Conservation (phyloP, 2,888 invertebrate species). For the Synanthedon tipuliformis region DNA sequence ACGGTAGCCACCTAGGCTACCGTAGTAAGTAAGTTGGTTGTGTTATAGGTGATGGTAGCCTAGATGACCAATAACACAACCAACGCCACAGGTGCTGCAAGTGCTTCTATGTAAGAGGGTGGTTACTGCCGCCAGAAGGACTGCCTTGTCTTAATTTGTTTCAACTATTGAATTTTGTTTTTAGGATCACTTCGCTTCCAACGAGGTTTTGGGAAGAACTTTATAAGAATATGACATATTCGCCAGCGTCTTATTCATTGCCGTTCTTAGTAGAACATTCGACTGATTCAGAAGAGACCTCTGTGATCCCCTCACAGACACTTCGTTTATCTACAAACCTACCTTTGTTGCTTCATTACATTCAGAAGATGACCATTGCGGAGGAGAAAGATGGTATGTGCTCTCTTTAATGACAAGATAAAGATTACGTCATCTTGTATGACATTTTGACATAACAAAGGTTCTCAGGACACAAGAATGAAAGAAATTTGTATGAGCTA, state of each 20-base stretch:
- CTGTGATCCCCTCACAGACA: slow-evolving; percentile 28
- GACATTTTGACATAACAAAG: too few relatives aligned
- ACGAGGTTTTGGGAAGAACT: slow-evolving; percentile 48
- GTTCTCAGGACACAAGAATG: too few relatives aligned
- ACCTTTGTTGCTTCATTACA: slow-evolving; percentile 43
- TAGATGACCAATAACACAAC: too few relatives aligned
- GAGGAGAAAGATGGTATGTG: slow-evolving; percentile 24
- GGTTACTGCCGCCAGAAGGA: too few relatives aligned
- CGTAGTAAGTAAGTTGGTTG: too few relatives aligned
- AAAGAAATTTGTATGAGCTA: too few relatives aligned
- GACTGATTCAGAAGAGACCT: slow-evolving; percentile 14
- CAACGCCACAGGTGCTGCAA: too few relatives aligned
- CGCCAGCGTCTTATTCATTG: slow-evolving; percentile 40
- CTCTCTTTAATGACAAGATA: background rate
- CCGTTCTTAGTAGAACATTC: slow-evolving; percentile 29
- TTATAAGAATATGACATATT: slow-evolving; percentile 33
- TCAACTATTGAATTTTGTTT: slow-evolving; percentile 6
- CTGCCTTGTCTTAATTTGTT: background rate
- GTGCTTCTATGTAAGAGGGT: too few relatives aligned
- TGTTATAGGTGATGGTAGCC: too few relatives aligned
- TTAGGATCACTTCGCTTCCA: slow-evolving; percentile 38
- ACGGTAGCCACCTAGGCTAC: too few relatives aligned
- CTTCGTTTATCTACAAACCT: slow-evolving; percentile 39
- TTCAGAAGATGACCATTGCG: slow-evolving; percentile 40
- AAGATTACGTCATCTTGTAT: too few relatives aligned